phyloP scores from a whole-genome alignment of 2,888 invertebrate genomes.

The Parnassius apollo region DNA sequence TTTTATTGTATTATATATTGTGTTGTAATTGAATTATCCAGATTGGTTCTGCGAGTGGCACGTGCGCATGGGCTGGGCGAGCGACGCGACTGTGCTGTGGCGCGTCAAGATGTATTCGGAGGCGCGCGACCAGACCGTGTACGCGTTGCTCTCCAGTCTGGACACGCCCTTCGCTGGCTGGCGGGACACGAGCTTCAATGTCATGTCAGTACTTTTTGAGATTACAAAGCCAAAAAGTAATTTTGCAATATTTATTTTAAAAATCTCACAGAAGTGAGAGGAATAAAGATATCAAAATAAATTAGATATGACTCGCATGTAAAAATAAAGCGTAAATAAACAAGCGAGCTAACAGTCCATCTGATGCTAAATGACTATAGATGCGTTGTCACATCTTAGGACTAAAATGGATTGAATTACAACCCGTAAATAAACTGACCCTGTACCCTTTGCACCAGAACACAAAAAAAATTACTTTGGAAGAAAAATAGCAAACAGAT shows the following conservation, averaged over 20 bases:
- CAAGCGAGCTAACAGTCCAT: no score
- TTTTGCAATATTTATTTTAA: neutral
- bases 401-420: neutral
- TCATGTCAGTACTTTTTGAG: slow-evolving; percentile 58
- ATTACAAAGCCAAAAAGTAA: no score
- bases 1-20: no score
- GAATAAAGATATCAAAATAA: neutral
- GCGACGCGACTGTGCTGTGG: slow-evolving; percentile 82
- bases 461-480: no score
- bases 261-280: no score
- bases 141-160: slow-evolving; percentile 73
- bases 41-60: slow-evolving; percentile 80
- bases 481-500: no score
- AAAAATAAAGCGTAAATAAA: no score
- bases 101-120: slow-evolving; percentile 82
- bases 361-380: no score
- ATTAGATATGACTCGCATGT: neutral
- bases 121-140: slow-evolving; percentile 71
- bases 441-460: no score
- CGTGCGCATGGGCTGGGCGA: slow-evolving; percentile 86
- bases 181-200: slow-evolving; percentile 78
- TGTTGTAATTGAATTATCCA: slow-evolving; percentile 29
- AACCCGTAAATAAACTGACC: neutral
- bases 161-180: slow-evolving; percentile 81
- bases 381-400: neutral